Percentiles rank a stretch among this genome's conserved stretches.
Conservation (phyloP, 2,797 vertebrate species). For the Momotus momota region DNA sequence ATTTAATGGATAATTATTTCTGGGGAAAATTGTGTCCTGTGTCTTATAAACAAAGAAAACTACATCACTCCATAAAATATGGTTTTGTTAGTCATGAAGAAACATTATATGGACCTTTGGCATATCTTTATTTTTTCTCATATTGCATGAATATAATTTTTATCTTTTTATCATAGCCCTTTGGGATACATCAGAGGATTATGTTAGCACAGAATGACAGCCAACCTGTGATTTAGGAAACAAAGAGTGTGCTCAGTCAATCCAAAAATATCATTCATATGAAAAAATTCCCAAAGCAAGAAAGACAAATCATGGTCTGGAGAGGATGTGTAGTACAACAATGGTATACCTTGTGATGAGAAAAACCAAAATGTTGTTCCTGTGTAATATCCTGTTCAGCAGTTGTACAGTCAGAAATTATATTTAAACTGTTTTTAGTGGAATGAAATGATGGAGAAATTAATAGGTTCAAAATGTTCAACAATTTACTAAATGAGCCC, state of each 20-base stretch:
- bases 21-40: not conserved
- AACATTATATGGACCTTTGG: not conserved
- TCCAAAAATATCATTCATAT: not conserved
- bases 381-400: not conserved
- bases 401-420: not conserved
- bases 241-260: not conserved
- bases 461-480: slow-evolving; percentile 2
- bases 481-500: not conserved
- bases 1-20: not conserved
- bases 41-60: not conserved
- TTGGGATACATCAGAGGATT: not conserved
- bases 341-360: not conserved
- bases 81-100: not conserved
- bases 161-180: not conserved
- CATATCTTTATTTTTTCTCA: not conserved
- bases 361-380: not conserved
- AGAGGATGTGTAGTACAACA: not conserved
- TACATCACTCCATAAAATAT: not conserved
- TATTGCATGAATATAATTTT: not conserved
- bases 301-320: not conserved
- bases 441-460: not conserved
- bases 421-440: not conserved
- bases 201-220: not conserved
- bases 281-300: not conserved
- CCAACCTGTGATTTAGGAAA: not conserved